Percentiles rank a stretch among this genome's conserved stretches.
Conservation (phyloP, 53 echinoderm and acorn worm species). For the Echinometra lucunter region DNA sequence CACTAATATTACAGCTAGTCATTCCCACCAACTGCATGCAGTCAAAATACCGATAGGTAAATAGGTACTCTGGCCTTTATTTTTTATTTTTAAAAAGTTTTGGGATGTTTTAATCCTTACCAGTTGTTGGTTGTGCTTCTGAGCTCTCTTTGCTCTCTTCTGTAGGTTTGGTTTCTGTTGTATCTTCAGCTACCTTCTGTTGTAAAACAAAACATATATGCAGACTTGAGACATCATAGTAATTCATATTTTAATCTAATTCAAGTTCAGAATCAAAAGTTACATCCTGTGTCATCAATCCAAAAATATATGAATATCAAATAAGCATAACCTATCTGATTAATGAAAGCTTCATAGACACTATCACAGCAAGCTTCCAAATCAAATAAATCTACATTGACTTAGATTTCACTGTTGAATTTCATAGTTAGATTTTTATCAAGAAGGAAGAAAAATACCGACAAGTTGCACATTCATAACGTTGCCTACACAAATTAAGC, state of each 20-base stretch:
- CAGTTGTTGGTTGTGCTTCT: conserved; percentile 31
- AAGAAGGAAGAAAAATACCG: background rate
- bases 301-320: background rate
- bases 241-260: too few species aligned
- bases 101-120: background rate
- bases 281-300: background rate
- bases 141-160: conserved; percentile 51
- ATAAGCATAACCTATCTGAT: too few species aligned
- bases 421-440: background rate
- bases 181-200: conserved; percentile 29
- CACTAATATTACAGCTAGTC: background rate
- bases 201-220: background rate
- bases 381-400: background rate
- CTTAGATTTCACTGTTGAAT: background rate
- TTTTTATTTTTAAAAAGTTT: background rate
- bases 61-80: background rate
- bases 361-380: background rate
- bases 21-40: background rate
- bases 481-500: background rate
- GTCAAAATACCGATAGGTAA: background rate
- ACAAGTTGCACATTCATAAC: background rate
- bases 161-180: conserved; percentile 29
- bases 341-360: too few species aligned
- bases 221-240: too few species aligned
- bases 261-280: too few species aligned